A percentile compares a stretch with the other conserved stretches of the same genome.
These are phyloP conservation scores for Oncopodura yosiiana DNA, from an alignment of 1,140 invertebrate genomes.

Conservation along the genomic window DNA sequence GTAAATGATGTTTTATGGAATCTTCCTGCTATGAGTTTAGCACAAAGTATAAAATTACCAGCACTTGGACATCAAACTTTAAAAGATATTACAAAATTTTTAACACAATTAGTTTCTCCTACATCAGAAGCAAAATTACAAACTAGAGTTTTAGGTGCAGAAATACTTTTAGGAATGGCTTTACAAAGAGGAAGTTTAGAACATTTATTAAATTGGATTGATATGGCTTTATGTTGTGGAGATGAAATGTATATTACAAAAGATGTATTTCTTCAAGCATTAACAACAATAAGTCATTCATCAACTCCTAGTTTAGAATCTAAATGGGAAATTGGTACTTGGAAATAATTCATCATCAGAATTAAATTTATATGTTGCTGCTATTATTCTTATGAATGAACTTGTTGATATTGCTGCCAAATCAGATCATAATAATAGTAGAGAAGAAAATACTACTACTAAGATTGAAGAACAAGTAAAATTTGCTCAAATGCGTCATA, in stretches of 20 bases:
- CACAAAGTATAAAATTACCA: constrained; percentile 51
- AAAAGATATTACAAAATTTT: constrained; percentile 47
- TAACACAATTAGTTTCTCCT: constrained; percentile 47
- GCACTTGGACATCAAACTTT: constrained; percentile 48
- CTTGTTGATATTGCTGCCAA: constrained; percentile 36
- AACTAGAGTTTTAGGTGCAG: constrained; percentile 45
- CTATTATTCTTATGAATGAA: constrained; percentile 48
- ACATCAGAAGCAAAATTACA: constrained; percentile 45
- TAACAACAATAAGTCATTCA: constrained; percentile 18
- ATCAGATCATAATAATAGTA: no score
- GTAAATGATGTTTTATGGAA: constrained; percentile 48
- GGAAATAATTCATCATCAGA: background rate
- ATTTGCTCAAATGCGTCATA: constrained; percentile 2
- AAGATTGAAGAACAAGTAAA: constrained; percentile 2
- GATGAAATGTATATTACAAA: constrained; percentile 33
- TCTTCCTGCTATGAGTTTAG: constrained; percentile 51
- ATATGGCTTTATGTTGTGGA: constrained; percentile 47
- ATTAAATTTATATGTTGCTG: constrained; percentile 46
- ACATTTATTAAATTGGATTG: constrained; percentile 55
- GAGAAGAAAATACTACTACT: no score
- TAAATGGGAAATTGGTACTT: constrained; percentile 1
- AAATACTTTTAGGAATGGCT: constrained; percentile 50
- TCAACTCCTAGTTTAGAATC: constrained; percentile 2
- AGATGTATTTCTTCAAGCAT: constrained; percentile 18
- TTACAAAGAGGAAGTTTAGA: constrained; percentile 53